A percentile compares a stretch with the other conserved stretches of the same genome.
These are phyloP conservation scores for Sepioteuthis lessoniana DNA, from an alignment of 2,888 invertebrate genomes.

Conservation along the genomic window DNA sequence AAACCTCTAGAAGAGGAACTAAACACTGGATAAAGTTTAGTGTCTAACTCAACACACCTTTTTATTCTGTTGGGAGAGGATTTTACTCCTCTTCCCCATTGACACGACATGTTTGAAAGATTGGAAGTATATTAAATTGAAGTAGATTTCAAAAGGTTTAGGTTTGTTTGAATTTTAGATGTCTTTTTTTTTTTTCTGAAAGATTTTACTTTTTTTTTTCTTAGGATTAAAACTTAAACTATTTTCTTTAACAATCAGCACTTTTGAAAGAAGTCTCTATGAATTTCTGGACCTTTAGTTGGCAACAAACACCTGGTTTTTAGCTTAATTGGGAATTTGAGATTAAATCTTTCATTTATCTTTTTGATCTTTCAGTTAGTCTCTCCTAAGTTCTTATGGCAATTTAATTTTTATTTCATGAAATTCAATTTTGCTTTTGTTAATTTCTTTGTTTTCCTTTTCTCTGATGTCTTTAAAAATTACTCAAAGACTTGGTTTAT, in stretches of 20 bases:
- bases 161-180: not conserved
- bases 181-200: not conserved
- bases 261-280: not conserved
- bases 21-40: too few species aligned
- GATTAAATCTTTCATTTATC: not conserved
- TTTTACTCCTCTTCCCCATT: too few species aligned
- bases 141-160: too few species aligned
- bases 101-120: too few species aligned
- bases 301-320: not conserved
- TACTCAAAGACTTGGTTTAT: not conserved
- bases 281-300: not conserved
- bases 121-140: too few species aligned
- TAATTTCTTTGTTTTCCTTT: not conserved
- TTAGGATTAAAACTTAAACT: not conserved
- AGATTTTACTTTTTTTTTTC: not conserved
- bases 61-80: too few species aligned
- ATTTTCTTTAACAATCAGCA: not conserved
- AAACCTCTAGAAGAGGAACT: too few species aligned
- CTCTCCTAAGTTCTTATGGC: not conserved
- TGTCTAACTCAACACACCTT: too few species aligned
- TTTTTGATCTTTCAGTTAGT: not conserved
- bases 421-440: not conserved
- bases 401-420: conserved; percentile 11
- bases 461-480: not conserved
- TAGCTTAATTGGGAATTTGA: not conserved